phyloP scores from a whole-genome alignment of 2,113 vertebrate species.

The Leiothrix lutea region DNA sequence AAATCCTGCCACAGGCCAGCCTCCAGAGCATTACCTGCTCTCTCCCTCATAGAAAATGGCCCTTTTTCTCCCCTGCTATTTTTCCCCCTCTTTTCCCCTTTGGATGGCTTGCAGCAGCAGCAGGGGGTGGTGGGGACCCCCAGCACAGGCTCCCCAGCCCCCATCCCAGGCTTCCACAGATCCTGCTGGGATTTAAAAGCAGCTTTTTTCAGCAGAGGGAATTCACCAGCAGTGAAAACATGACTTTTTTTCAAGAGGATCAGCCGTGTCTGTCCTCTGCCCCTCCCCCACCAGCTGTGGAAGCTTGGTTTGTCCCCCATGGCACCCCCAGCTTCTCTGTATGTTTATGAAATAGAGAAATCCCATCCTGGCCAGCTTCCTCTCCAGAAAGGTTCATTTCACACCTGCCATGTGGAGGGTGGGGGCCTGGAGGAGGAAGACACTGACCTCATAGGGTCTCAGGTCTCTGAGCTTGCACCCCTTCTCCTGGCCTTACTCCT shows the following conservation, averaged over 20 bases:
- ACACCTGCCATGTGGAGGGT: not conserved
- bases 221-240: not conserved
- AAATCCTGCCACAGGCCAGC: not conserved
- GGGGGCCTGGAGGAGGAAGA: not conserved
- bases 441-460: not conserved
- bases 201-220: not conserved
- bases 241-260: not conserved
- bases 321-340: not conserved
- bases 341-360: not conserved
- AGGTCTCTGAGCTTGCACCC: not conserved
- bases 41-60: not conserved
- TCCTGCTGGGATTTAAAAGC: not conserved
- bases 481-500: not conserved
- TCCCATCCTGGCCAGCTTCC: not conserved
- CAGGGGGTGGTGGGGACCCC: not conserved
- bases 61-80: not conserved
- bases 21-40: not conserved
- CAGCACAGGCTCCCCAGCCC: not conserved
- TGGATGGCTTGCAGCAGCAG: not conserved
- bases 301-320: not conserved
- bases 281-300: not conserved
- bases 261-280: fast-evolving
- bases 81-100: not conserved
- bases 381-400: not conserved
- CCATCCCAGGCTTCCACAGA: not conserved